Conservation (phyloP, 2,888 invertebrate species). For the Smittia sp. region DNA sequence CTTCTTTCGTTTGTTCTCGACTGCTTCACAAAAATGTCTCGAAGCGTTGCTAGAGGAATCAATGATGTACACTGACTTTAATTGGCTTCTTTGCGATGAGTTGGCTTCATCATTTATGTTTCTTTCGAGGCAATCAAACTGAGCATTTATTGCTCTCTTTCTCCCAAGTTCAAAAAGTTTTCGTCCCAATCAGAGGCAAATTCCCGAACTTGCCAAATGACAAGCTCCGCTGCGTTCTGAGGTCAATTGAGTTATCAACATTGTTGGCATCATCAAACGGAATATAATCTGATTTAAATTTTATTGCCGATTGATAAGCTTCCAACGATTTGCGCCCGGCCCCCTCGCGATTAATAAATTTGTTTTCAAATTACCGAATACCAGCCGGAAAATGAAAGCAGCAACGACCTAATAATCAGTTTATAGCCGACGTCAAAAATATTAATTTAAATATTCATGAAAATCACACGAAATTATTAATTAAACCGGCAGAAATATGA, state of each 20-base stretch:
- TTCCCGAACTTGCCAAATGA: too few species aligned
- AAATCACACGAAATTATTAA: constrained; percentile 26
- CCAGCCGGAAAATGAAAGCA: constrained; percentile 11
- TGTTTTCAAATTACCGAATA: not conserved
- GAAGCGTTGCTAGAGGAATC: not conserved
- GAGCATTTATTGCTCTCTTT: too few species aligned
- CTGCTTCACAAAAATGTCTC: too few species aligned
- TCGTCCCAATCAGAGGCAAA: too few species aligned
- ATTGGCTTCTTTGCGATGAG: constrained; percentile 29
- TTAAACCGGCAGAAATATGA: constrained; percentile 15
- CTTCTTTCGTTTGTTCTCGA: not conserved
- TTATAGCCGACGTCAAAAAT: not conserved
- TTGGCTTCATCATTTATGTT: not conserved
- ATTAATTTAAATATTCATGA: constrained; percentile 31
- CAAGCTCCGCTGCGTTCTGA: too few species aligned
- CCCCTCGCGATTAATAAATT: not conserved
- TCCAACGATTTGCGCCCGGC: not conserved
- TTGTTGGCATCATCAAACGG: too few species aligned
- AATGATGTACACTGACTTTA: constrained; percentile 33
- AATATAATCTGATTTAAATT: not conserved
- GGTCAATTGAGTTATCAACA: too few species aligned
- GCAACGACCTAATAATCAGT: constrained; percentile 12
- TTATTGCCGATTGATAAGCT: not conserved
- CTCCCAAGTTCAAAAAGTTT: too few species aligned
- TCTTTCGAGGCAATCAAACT: too few species aligned